A percentile compares a stretch with the other conserved stretches of the same genome.
Conservation (phyloP, 2,797 vertebrate species). For the Anabas testudineus region DNA sequence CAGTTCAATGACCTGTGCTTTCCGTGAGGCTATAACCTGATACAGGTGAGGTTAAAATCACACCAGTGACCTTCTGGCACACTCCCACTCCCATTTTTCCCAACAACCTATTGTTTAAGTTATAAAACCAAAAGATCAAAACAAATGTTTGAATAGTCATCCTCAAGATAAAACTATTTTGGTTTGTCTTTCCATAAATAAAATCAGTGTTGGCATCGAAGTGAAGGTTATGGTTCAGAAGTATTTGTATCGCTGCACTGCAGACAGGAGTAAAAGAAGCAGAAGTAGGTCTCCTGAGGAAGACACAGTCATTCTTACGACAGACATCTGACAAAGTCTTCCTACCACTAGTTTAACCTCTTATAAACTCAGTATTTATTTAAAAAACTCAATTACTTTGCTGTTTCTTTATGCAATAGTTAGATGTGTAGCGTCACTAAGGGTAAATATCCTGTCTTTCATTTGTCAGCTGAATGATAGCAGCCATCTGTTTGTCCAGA, state of each 20-base stretch:
- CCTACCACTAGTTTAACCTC: background rate
- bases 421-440: background rate
- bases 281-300: no score
- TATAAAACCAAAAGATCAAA: background rate
- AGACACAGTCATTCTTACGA: no score
- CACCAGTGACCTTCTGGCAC: background rate
- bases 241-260: no score
- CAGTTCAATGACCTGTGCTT: background rate
- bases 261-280: no score
- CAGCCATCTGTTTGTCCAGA: constrained; percentile 21
- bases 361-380: background rate
- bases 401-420: background rate
- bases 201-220: no score
- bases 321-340: no score
- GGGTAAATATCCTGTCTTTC: constrained; percentile 15
- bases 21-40: no score
- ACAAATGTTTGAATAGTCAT: no score
- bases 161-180: no score
- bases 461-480: constrained; percentile 32
- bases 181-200: no score
- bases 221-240: no score
- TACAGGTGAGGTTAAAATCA: background rate
- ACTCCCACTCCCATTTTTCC: no score
- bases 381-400: constrained; percentile 4
- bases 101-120: background rate